These are phyloP conservation scores for Danaus melanippus DNA, from an alignment of 1,140 invertebrate species.

Conservation along the genomic window DNA sequence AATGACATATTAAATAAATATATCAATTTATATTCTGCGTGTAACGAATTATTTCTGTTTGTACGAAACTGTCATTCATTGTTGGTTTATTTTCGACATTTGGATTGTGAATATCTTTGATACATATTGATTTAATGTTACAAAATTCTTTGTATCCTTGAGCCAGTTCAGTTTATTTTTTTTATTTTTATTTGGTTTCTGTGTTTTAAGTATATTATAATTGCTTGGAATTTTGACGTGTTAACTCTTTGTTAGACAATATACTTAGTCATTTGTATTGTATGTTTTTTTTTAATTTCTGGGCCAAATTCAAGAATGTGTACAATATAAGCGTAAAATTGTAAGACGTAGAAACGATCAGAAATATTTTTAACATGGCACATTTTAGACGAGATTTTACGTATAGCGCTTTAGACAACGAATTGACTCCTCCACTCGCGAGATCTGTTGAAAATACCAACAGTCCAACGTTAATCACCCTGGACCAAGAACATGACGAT, in stretches of 20 bases:
- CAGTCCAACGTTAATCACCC: conserved; percentile 46
- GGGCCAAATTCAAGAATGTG: conserved; percentile 59
- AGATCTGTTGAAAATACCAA: conserved; percentile 35
- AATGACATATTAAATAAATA: too few species aligned
- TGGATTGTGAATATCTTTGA: conserved; percentile 50
- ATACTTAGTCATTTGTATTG: conserved; percentile 31
- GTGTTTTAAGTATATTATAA: conserved; percentile 19
- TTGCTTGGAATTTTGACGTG: conserved; percentile 22
- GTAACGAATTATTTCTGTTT: conserved; percentile 19
- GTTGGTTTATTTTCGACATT: conserved; percentile 65
- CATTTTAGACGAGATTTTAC: conserved; percentile 58
- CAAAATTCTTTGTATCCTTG: conserved; percentile 61
- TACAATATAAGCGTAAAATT: conserved; percentile 44
- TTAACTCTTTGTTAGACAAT: conserved; percentile 36
- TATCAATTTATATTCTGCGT: conserved; percentile 4
- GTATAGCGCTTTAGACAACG: conserved; percentile 56
- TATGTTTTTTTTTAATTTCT: conserved; percentile 45
- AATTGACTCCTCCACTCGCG: conserved; percentile 48
- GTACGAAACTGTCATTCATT: conserved; percentile 33
- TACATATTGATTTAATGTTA: conserved; percentile 32
- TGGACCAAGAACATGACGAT: conserved; percentile 61
- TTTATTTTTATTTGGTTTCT: conserved; percentile 10
- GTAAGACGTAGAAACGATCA: conserved; percentile 38
- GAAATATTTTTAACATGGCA: conserved; percentile 40
- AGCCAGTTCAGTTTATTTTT: conserved; percentile 25